Base-by-base conservation (phyloP, 1,140 invertebrate species). In the Helicoverpa armigera region DNA sequence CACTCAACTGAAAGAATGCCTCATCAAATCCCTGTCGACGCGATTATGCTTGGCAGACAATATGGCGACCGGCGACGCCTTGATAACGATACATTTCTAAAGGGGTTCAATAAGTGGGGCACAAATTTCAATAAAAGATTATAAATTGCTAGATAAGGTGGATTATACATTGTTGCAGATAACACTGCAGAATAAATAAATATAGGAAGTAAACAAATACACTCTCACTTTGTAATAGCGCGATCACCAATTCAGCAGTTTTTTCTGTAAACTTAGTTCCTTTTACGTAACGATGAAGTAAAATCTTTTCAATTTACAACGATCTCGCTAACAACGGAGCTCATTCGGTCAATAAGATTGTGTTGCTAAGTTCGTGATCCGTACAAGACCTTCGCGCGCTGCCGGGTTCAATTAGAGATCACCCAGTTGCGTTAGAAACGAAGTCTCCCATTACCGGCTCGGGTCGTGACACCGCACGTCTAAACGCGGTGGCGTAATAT, bases 341-440 rank as follows among this genome's bases (percentile, higher is more conserved):
- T 80, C 73, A 78, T 83, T 82, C 77, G 80, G 82, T 73, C 77
- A 83, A 83, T 83, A 83, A 81, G 61, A 83, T 82, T 84, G 83
- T 84, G 69, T 81, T 79, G 70, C 74, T 69, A 82, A 83, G 82
- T 75, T 83, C 84, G 86, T 86, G 85, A 87, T 87, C 82, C 61
- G 83, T 74, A 60, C 69, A 79, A 83, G 83, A 85, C 82, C 85
- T 87, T 88, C 87, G 85, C 79, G 73, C 78, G 73, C 82, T 87
- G 87, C 86, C 88, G 85, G 85, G 85, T 90, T 89, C 86, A 88
- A 91, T 87, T 88, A 88, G 80, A 83, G 82, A 89, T 86, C 82
- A 87, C 82, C 83, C 83, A 79, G 84, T 90, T 89, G 85, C 86
- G 83, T 87, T 89, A 83, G 83, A 88, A 84, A 85, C 76, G 80